Evolutionary conservation across 2,888 invertebrate genomes (phyloP).

Genomic region (Odontocolon sp.): DNA sequence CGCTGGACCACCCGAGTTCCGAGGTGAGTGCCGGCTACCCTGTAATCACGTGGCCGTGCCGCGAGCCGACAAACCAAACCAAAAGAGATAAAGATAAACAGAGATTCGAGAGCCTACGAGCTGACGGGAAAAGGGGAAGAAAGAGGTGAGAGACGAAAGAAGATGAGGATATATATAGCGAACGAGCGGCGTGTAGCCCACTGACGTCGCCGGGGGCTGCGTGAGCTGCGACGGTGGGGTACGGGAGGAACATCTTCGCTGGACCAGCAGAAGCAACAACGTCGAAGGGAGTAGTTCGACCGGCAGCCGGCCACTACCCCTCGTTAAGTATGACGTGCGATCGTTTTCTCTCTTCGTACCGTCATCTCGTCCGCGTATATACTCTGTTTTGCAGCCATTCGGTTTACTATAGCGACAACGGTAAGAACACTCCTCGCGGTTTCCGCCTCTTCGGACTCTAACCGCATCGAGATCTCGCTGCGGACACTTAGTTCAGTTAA

Average conservation of each 20-base stretch:
- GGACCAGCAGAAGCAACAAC: conserved; percentile 16
- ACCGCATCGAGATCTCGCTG: conserved; percentile 2
- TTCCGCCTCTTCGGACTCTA: conserved; percentile 43
- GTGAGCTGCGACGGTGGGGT: conserved; percentile 44
- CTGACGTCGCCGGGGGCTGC: conserved; percentile 48
- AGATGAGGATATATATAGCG: conserved; percentile 33
- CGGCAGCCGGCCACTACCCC: conserved; percentile 66
- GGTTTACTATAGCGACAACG: conserved; percentile 4
- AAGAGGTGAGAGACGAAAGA: conserved; percentile 58
- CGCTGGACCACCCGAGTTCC: conserved; percentile 79
- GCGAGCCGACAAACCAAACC: conserved; percentile 81
- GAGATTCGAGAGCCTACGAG: conserved; percentile 78
- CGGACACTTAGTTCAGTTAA: no score
- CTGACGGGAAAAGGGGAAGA: conserved; percentile 69
- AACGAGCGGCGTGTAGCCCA: conserved; percentile 26
- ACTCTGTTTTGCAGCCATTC: conserved; percentile 19
- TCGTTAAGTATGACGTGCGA: conserved; percentile 80
- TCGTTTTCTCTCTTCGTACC: conserved; percentile 73
- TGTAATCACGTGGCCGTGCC: conserved; percentile 80
- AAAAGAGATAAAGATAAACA: conserved; percentile 81
- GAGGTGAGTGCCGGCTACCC: conserved; percentile 81
- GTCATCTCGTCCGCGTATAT: conserved; percentile 44
- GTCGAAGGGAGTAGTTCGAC: conserved; percentile 51
- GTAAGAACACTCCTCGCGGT: conserved; percentile 16
- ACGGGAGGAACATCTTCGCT: conserved; percentile 50